These are phyloP conservation scores for Chionomys nivalis DNA, from an alignment of 2,113 vertebrate species.

Conservation along the genomic window DNA sequence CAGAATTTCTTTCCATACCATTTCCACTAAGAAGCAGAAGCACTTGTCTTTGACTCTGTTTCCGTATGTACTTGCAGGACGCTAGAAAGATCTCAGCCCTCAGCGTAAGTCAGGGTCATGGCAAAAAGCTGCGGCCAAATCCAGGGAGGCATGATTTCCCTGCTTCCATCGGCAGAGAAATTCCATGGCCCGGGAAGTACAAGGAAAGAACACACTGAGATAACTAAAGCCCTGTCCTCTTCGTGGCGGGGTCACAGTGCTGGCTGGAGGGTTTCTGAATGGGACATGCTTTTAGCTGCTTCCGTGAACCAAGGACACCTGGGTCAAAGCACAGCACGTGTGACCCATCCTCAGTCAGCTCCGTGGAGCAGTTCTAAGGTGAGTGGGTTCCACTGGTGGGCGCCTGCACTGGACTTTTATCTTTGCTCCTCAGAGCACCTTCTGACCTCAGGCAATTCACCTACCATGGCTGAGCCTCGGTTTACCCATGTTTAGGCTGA, in stretches of 20 bases:
- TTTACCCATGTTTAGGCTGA: neutral
- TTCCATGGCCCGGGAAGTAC: neutral
- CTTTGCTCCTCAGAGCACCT: constrained; percentile 7
- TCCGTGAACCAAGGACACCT: neutral
- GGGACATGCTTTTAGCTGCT: neutral
- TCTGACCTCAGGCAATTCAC: neutral
- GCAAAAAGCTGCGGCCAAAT: constrained; percentile 10
- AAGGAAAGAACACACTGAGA: constrained; percentile 37
- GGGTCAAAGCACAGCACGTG: neutral
- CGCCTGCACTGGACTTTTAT: neutral
- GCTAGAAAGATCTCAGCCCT: constrained; percentile 30
- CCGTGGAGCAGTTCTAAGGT: neutral
- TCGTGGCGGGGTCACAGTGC: neutral
- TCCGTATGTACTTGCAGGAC: neutral
- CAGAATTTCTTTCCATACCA: constrained; percentile 38
- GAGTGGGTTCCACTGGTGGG: neutral
- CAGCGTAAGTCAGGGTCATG: neutral
- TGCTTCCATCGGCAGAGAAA: constrained; percentile 44
- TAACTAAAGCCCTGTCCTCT: neutral
- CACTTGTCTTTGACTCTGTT: constrained; percentile 43
- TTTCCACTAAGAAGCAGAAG: constrained; percentile 46
- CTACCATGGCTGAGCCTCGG: neutral
- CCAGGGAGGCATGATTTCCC: constrained; percentile 23
- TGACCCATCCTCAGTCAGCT: neutral
- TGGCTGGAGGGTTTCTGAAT: neutral